These are phyloP conservation scores for Zaprionus kolodkinae DNA, from an alignment of 1,140 invertebrate genomes.

Conservation along the genomic window DNA sequence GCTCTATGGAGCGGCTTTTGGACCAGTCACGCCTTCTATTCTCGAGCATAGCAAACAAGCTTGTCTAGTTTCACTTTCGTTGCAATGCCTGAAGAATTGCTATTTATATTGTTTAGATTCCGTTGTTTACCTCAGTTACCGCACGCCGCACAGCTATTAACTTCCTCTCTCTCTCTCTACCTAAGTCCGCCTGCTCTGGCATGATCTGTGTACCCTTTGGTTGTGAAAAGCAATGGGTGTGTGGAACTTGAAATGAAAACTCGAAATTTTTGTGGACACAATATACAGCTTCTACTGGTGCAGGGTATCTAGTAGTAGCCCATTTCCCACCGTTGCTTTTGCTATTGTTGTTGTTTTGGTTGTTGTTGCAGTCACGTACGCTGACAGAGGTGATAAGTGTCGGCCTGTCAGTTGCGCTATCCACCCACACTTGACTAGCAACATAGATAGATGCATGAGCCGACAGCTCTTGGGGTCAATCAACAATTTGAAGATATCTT, in stretches of 20 bases:
- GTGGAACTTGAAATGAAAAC: not conserved
- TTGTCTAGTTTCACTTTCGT: constrained; percentile 70
- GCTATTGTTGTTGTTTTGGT: not conserved
- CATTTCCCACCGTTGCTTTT: not conserved
- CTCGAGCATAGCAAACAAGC: constrained; percentile 54
- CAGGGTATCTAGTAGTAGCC: constrained; percentile 16
- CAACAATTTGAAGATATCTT: constrained; percentile 54
- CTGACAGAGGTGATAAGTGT: constrained; percentile 68
- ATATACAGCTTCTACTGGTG: not conserved
- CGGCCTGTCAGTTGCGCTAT: constrained; percentile 45
- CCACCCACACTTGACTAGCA: constrained; percentile 51
- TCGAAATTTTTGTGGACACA: not conserved
- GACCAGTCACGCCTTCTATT: constrained; percentile 41
- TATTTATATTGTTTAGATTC: constrained; percentile 16
- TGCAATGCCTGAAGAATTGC: constrained; percentile 51
- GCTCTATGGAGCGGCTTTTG: not conserved
- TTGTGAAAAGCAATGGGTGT: not conserved
- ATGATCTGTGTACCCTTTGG: constrained; percentile 19
- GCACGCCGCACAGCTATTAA: constrained; percentile 25
- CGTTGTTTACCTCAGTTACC: constrained; percentile 20
- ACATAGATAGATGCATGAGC: constrained; percentile 11
- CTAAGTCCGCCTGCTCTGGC: not conserved
- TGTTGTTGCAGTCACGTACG: constrained; percentile 57
- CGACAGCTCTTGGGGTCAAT: constrained; percentile 62
- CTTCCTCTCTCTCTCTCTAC: not conserved